Evolutionary conservation across 2,888 invertebrate genomes (phyloP).

Genomic region (Bembecia ichneumoniformis): DNA sequence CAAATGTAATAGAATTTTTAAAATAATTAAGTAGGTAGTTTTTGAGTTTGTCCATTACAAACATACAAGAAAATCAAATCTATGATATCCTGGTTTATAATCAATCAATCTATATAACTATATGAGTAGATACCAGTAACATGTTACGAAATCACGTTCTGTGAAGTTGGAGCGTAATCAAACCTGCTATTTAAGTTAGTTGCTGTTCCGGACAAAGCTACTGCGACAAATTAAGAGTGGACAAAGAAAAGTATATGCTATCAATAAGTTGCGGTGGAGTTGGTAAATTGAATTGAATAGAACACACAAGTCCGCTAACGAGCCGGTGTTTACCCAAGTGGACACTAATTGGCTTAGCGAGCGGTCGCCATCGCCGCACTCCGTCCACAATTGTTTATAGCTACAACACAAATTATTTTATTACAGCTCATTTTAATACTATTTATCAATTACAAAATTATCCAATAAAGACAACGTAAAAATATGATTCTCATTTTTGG

Average conservation of each 20-base stretch:
- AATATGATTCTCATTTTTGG: too few relatives aligned
- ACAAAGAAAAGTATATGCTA: slow-evolving; percentile 50
- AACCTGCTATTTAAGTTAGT: slow-evolving; percentile 3
- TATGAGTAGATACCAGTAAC: too few relatives aligned
- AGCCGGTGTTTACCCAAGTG: slow-evolving; percentile 71
- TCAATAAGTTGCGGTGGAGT: slow-evolving; percentile 64
- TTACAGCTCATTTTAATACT: too few relatives aligned
- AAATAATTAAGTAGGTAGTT: too few relatives aligned
- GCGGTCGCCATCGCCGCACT: slow-evolving; percentile 48
- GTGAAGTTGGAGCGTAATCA: not conserved
- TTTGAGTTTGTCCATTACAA: too few relatives aligned
- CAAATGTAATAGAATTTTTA: too few relatives aligned
- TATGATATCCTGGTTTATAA: too few relatives aligned
- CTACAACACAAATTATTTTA: not conserved
- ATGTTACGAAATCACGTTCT: too few relatives aligned
- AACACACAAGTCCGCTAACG: slow-evolving; percentile 72
- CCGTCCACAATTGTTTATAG: not conserved
- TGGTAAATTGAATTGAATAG: slow-evolving; percentile 69
- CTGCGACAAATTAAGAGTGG: slow-evolving; percentile 37
- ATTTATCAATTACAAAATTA: too few relatives aligned
- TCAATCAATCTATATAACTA: too few relatives aligned
- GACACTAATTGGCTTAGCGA: slow-evolving; percentile 71
- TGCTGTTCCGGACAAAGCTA: slow-evolving; percentile 21
- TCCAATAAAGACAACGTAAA: too few relatives aligned
- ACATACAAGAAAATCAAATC: too few relatives aligned